Evolutionary conservation across 2,113 vertebrate genomes (phyloP).

Genomic region (Hystrix cristata): DNA sequence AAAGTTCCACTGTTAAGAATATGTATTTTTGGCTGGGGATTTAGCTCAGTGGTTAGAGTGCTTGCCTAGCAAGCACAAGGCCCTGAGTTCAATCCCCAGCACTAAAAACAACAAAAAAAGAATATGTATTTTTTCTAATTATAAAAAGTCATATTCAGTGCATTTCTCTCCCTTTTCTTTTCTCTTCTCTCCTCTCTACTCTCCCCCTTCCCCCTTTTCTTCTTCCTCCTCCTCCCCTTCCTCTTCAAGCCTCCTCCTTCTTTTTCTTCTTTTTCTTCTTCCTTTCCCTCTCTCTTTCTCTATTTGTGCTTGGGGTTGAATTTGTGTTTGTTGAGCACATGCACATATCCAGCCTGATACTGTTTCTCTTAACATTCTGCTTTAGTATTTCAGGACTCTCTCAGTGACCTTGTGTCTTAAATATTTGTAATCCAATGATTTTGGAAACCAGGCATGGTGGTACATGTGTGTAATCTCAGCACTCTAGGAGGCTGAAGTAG

Average conservation of each 20-base stretch:
- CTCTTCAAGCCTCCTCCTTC: too few species aligned
- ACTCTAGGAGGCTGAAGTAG: not conserved
- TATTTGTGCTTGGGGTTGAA: not conserved
- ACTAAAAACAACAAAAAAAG: not conserved
- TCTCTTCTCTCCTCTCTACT: not conserved
- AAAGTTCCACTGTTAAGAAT: conserved; percentile 12
- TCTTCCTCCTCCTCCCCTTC: too few species aligned
- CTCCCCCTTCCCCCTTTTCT: too few species aligned
- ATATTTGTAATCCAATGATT: conserved; percentile 20
- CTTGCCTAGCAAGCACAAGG: too few species aligned
- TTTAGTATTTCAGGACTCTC: conserved; percentile 30
- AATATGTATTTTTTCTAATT: not conserved
- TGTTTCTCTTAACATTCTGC: conserved; percentile 15
- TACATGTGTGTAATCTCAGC: not conserved
- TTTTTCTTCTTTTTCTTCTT: not conserved
- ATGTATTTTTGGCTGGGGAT: not conserved
- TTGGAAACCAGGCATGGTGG: not conserved
- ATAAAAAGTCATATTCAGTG: not conserved
- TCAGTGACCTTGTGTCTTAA: not conserved
- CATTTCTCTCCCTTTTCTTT: not conserved
- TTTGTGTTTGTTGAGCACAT: not conserved
- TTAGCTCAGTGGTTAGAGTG: too few species aligned
- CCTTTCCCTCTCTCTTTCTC: not conserved
- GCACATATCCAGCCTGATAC: not conserved
- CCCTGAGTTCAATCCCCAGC: too few species aligned